Base-by-base conservation (phyloP, 2,888 invertebrate genomes). In the Beris chalybata region DNA sequence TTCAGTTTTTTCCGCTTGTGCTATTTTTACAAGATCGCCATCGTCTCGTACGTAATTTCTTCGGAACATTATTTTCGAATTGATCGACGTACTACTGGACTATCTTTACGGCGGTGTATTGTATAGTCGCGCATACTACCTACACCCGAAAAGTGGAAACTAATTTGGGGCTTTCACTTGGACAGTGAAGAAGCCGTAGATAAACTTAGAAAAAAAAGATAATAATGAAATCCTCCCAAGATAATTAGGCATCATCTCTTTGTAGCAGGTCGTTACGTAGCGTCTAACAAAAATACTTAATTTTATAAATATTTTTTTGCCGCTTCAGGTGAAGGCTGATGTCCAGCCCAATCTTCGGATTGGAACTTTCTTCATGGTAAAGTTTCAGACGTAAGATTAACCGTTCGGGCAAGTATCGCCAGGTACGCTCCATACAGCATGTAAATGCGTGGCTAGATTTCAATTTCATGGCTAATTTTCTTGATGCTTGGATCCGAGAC, bases 391-490 rank as follows among this genome's bases (percentile, higher is more conserved):
- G 7, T 38, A 38, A 38, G 38, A 38, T 38, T 38, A 38, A 38
- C 38, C 38, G 38, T 38, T 38, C 9, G 7, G 9, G 5, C 38
- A 38, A 4, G 38, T 38, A 38, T 38, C 5, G 7, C 9, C 38
- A 38, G 38, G 38, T 38, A 38, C 9, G 38, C 38, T 38, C 9
- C 38, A 38, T 38, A 38, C 38, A 38, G 38, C 61, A 52, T 61
- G 61, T 61, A 61, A 61, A 61, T 61, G 48, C 61, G 52, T 50
- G 30, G 61, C 61, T 38, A 61, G 61, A 61, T 61, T 61, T 61
- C 61, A 61, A 61, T 61, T 61, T 61, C 61, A 61, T 50, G 61
- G 61, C 52, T 61, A 61, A 61, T 61, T 61, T 61, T 50, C 61
- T 61, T 61, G 61, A 52, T 61, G 50, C 50, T 43, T 61, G 38